phyloP scores from a whole-genome alignment of 2,888 invertebrate genomes.

The Bellardia pandia region DNA sequence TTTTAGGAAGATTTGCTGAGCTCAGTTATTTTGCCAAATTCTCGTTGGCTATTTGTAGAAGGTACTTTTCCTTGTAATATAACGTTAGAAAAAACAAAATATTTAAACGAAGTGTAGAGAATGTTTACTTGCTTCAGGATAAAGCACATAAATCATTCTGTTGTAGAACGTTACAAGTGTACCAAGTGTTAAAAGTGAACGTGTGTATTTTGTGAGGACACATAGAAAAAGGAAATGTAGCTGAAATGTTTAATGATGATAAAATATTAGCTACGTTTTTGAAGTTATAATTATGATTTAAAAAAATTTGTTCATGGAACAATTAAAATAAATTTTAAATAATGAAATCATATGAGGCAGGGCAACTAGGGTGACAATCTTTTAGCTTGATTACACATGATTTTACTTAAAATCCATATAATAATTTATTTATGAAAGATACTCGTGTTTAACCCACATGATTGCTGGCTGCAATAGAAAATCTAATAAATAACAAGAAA shows the following conservation, averaged over 20 bases:
- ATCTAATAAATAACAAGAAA: conserved; percentile 37
- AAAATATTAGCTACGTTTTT: neutral
- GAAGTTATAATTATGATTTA: no score
- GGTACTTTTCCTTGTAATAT: neutral
- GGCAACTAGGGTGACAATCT: no score
- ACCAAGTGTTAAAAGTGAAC: conserved; percentile 10
- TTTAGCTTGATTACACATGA: neutral
- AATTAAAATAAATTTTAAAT: no score
- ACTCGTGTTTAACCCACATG: conserved; percentile 31
- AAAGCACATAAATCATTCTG: conserved; percentile 33
- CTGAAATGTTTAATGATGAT: neutral
- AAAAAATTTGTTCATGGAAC: no score
- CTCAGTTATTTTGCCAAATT: conserved; percentile 40
- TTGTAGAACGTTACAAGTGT: neutral
- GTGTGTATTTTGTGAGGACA: neutral
- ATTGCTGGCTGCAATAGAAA: conserved; percentile 18
- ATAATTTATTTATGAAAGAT: neutral
- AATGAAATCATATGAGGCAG: no score
- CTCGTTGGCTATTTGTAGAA: conserved; percentile 12
- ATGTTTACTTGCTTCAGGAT: neutral
- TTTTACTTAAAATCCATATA: neutral
- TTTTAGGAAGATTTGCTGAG: conserved; percentile 26
- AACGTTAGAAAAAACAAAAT: neutral
- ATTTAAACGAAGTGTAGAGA: neutral
- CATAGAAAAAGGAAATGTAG: conserved; percentile 13